Percentiles rank a stretch among this genome's conserved stretches.
These are phyloP conservation scores for Margaritifera margaritifera DNA, from an alignment of 2,888 invertebrate species.

Conservation along the genomic window DNA sequence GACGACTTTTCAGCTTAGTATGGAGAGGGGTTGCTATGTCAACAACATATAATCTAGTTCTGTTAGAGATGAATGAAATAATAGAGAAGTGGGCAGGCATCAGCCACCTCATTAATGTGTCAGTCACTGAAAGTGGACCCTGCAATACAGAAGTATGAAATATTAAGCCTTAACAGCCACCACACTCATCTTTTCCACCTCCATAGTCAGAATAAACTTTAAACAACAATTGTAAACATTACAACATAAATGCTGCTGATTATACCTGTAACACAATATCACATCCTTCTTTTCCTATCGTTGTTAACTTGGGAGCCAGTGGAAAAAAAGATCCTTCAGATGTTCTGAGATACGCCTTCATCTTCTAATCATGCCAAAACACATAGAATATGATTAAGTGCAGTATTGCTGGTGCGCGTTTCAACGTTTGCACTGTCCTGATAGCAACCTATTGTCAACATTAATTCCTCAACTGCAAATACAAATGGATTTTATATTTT, in stretches of 20 bases:
- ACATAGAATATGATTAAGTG: too few relatives aligned
- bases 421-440: not conserved
- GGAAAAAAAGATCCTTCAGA: constrained; percentile 63
- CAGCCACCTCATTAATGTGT: too few relatives aligned
- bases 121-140: too few relatives aligned
- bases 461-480: constrained; percentile 3
- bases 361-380: constrained; percentile 28
- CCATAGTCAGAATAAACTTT: not conserved
- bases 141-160: too few relatives aligned
- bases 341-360: constrained; percentile 69
- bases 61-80: too few relatives aligned
- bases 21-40: too few relatives aligned
- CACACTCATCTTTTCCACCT: too few relatives aligned
- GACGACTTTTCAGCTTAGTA: too few relatives aligned
- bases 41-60: too few relatives aligned
- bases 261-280: constrained; percentile 71
- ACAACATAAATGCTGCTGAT: not conserved
- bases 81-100: too few relatives aligned
- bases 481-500: not conserved
- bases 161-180: too few relatives aligned
- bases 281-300: constrained; percentile 72
- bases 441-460: constrained; percentile 8
- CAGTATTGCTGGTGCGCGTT: too few relatives aligned
- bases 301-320: constrained; percentile 70
- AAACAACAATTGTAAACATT: constrained; percentile 1